Conservation (phyloP, 2,888 invertebrate species). For the Volucella inanis region DNA sequence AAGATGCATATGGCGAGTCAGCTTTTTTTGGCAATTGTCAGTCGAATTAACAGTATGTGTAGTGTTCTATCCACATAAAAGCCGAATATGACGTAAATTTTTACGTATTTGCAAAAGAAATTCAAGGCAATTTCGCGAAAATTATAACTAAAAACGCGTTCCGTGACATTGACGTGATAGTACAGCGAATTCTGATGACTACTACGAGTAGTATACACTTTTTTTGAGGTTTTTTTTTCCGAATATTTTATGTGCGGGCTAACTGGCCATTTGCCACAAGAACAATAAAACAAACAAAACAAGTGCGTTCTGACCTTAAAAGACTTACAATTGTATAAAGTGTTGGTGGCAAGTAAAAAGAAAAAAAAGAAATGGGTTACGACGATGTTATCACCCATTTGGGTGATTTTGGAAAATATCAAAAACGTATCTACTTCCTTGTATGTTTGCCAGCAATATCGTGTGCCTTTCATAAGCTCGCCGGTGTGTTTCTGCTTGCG, state of each 20-base stretch:
- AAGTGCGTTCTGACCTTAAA: background rate
- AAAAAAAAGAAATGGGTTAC: slow-evolving; percentile 85
- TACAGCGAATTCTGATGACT: background rate
- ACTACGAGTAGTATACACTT: background rate
- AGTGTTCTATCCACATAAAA: slow-evolving; percentile 39
- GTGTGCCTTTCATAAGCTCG: slow-evolving; percentile 89
- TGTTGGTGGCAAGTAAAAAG: background rate
- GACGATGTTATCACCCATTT: slow-evolving; percentile 87
- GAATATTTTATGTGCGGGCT: background rate
- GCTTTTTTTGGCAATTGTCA: slow-evolving; percentile 45
- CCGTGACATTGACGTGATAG: slow-evolving; percentile 24
- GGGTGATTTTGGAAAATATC: slow-evolving; percentile 89
- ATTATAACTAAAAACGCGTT: background rate
- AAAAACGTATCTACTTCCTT: slow-evolving; percentile 87
- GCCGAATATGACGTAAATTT: slow-evolving; percentile 60
- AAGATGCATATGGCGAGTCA: slow-evolving; percentile 9
- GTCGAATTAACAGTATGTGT: slow-evolving; percentile 35
- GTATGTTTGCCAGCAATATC: slow-evolving; percentile 88
- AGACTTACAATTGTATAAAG: background rate
- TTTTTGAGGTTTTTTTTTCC: background rate
- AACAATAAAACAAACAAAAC: background rate
- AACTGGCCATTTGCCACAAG: background rate
- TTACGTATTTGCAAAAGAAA: slow-evolving; percentile 1
- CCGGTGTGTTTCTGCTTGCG: slow-evolving; percentile 88
- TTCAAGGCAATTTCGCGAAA: slow-evolving; percentile 23